Evolutionary conservation across 2,797 vertebrate genomes (phyloP).

Genomic region (Naso thynnoides): DNA sequence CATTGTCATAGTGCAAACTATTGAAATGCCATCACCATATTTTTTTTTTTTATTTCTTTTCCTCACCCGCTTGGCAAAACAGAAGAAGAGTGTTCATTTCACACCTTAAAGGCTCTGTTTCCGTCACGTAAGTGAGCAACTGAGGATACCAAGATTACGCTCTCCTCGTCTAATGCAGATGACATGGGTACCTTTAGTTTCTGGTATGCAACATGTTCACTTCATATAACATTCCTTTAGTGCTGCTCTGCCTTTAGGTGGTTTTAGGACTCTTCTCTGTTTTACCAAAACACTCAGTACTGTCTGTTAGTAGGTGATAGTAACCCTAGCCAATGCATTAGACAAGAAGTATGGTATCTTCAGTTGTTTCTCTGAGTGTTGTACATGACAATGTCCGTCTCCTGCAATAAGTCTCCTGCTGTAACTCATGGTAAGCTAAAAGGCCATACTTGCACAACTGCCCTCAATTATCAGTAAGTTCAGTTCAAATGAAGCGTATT

Average conservation of each 20-base stretch:
- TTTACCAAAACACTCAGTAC: slow-evolving; percentile 36
- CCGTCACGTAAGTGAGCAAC: slow-evolving; percentile 99
- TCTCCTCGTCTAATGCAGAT: slow-evolving; percentile 89
- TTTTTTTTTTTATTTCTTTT: slow-evolving; percentile 90
- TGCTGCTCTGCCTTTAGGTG: slow-evolving; percentile 41
- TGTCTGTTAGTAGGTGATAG: slow-evolving; percentile 61
- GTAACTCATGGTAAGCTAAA: slow-evolving; percentile 94
- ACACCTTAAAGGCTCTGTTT: slow-evolving; percentile 99
- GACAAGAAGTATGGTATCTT: slow-evolving; percentile 93
- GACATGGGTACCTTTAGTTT: slow-evolving; percentile 87
- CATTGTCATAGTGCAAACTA: slow-evolving; percentile 85
- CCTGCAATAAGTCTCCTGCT: slow-evolving; percentile 92
- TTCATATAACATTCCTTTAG: slow-evolving; percentile 63
- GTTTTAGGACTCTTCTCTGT: slow-evolving; percentile 41
- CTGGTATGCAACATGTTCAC: slow-evolving; percentile 78
- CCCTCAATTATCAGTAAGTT: slow-evolving; percentile 3
- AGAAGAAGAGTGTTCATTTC: slow-evolving; percentile 99
- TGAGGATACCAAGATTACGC: slow-evolving; percentile 92
- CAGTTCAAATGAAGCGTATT: not conserved
- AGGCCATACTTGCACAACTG: slow-evolving; percentile 84
- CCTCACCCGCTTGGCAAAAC: slow-evolving; percentile 98
- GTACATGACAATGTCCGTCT: slow-evolving; percentile 87
- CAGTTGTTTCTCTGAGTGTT: slow-evolving; percentile 98
- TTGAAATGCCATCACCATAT: slow-evolving; percentile 93
- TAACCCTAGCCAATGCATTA: slow-evolving; percentile 86